Evolutionary conservation across 2,113 vertebrate genomes (phyloP).

Genomic region (Tragelaphus strepsiceros): DNA sequence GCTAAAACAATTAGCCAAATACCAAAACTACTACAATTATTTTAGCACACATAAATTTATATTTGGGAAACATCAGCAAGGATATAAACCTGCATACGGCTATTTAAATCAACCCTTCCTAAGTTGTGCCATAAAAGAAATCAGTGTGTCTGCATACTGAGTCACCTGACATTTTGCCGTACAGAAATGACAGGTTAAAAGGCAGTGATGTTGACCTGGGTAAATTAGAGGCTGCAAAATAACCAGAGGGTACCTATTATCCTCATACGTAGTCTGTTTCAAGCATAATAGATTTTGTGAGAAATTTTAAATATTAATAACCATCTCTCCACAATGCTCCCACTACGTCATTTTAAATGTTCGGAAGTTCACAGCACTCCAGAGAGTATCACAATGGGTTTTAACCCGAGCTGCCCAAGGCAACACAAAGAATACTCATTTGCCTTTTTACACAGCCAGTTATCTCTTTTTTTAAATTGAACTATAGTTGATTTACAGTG

Average conservation of each 20-base stretch:
- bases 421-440: neutral
- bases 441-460: neutral
- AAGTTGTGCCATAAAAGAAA: neutral
- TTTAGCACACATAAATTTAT: neutral
- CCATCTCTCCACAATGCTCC: neutral
- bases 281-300: neutral
- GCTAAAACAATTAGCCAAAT: neutral
- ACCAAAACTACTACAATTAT: neutral
- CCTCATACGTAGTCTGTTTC: neutral
- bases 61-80: neutral
- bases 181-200: neutral
- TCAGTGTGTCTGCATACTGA: neutral
- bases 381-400: neutral
- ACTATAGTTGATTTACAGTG: neutral
- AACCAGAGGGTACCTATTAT: neutral
- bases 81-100: neutral
- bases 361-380: neutral
- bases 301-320: neutral
- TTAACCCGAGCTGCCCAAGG: neutral
- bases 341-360: neutral
- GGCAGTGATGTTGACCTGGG: neutral
- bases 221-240: neutral
- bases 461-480: neutral
- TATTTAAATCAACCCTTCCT: neutral
- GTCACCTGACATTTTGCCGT: neutral